Base-by-base conservation (phyloP, 2,888 invertebrate genomes). In the Mesochorus sp. region DNA sequence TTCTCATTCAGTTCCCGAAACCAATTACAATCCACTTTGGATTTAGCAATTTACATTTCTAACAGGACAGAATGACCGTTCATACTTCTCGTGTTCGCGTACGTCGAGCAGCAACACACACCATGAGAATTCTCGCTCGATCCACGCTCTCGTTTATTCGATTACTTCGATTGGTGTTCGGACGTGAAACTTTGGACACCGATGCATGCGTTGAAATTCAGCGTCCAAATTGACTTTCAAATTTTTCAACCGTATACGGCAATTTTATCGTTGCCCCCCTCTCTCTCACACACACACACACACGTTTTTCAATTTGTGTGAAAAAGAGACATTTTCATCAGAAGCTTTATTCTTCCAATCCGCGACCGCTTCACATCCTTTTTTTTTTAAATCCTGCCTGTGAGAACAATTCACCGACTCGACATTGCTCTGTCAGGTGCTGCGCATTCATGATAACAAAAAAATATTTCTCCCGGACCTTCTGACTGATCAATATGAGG, bases 171-270 rank as follows among this genome's bases (percentile, higher is more conserved):
- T 73, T 64, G 68, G 68, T 57, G 49, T 19, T 51, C 55, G 62
- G 21, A 12, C 55, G 26, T 51, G 67, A 78, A 68, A 78, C 77
- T 73, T 73, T 51, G 68, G 49, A 51, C 73, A 68, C 42, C 64
- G 68, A 73, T 70, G 68, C 68, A 73, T 10, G 34, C 68, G 57
- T 51, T 57, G 49, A 68, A 78, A 68, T 70, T 24, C 68, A 64
- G 49, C 37, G 34, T 51, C 47, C 64, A 57, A n/a, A 78, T 73
- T 73, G 77, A 78, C 73, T 78, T 78, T 73, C 68, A 68, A 73
- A 78, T 78, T 78, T 78, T 68, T 68, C 77, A 67, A 31, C 47
- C 49, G 57, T 42, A n/a, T n/a, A 8, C 51, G 26, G 26, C 39
- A 51, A 73, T 64, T 68, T 51, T 34, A 17, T 42, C 12, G 28